Evolutionary conservation across 2,888 invertebrate genomes (phyloP), one percentile per base, ranked within the genome.

Genomic region (Tachina fera): DNA sequence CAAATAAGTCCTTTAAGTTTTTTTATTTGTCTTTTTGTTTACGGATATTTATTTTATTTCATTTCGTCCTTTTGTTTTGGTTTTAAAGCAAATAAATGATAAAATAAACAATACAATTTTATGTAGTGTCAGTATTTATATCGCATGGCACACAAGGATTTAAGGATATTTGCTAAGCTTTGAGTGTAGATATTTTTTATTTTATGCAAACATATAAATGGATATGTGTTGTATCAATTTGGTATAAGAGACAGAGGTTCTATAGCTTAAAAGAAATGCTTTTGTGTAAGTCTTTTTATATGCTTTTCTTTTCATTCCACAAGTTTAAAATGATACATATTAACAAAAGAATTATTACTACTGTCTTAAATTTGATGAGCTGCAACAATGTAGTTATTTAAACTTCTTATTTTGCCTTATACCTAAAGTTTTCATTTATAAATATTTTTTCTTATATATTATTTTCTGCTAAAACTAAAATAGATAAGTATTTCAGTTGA

Each of bases 141-240:
- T 45, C 19, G 19, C 9, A 22, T n/a, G 19, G 13, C 16, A 19
- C 13, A 45, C 45, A 68, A 22, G 68, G 60, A 68, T 60, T 77
- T 77, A 19, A 68, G 68, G 39, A 60, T 68, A 22, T 68, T 60
- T 60, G 45, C 13, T 16, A 16, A 56, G 19, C 53, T 65, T 67
- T 60, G 67, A 22, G 43, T 53, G 13, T 47, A 14, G 14, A 70
- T 16, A 53, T 3, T n/a, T 16, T 13, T 22, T 14, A 31, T 31
- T 31, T 31, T 56, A 14, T 56, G 56, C 13, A 22, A 13, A 22
- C 10, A 53, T 16, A 9, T 19, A 47, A 47, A 16, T 16, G 10
- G 14, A 11, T 8, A 22, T 45, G 41, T 45, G 43, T 9, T 43
- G 61, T 11, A 43, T 14, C 47, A 47, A 9, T 16, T 53, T 10